Evolutionary conservation across 2,797 vertebrate genomes (phyloP), one percentile per base, ranked within the genome.

Genomic region (Geotrypetes seraphini): DNA sequence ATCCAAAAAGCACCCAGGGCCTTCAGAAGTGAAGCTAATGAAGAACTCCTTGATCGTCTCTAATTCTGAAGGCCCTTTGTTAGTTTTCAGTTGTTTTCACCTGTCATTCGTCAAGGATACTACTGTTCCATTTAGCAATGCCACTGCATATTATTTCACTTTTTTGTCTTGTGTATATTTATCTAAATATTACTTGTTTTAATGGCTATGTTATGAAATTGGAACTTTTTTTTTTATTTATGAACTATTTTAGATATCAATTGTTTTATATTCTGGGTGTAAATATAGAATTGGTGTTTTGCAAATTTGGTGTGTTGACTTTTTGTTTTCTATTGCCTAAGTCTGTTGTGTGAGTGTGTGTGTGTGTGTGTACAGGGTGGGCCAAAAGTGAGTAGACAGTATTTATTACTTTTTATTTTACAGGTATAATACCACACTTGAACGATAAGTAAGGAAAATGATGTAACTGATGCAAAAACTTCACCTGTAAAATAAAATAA

Each of bases 261-360:
- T 66, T 83, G 72, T 80, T 76, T 73, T n/a, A n/a, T 75, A 82
- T 62, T 71, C 60, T 70, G 66, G 71, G 64, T 84, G 73, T 85
- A 79, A 84, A 83, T 84, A 84, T 59, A 83, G 73, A 79, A 62
- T 66, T 75, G 72, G 71, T 74, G 81, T 79, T 83, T 83, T 81
- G 68, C 80, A 83, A 56, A 31, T 41, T 39, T 63, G 53, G 50
- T 43, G 62, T 58, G 38, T 62, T 59, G 63, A 75, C 54, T 66
- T 74, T 22, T 63, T 55, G 20, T 20, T 13, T 57, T 55, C 40
- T 13, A 35, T n/a, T n/a, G n/a, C n/a, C n/a, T n/a, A n/a, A n/a
- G n/a, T n/a, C n/a, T n/a, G n/a, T n/a, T n/a, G n/a, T n/a, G n/a
- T n/a, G n/a, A n/a, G n/a, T n/a, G n/a, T n/a, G n/a, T n/a, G n/a